These are phyloP conservation scores for Ceratoteleas bidentatus DNA, from an alignment of 1,140 invertebrate species.

Conservation along the genomic window DNA sequence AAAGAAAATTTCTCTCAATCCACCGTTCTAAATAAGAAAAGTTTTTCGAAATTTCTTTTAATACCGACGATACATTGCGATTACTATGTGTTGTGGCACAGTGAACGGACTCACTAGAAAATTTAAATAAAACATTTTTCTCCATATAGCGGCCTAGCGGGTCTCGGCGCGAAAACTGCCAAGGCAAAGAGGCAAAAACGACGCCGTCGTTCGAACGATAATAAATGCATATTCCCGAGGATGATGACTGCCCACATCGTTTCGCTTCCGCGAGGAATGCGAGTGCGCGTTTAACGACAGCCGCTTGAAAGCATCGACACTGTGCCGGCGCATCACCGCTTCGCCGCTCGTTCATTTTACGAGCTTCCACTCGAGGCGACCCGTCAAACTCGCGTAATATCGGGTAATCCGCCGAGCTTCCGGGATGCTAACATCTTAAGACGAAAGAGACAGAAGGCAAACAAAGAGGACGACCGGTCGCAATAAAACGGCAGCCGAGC, in stretches of 20 bases:
- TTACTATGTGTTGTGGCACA: no score
- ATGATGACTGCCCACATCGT: slow-evolving; percentile 59
- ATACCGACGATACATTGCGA: no score
- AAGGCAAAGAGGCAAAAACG: slow-evolving; percentile 27
- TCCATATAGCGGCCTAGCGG: slow-evolving; percentile 23
- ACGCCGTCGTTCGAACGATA: slow-evolving; percentile 36
- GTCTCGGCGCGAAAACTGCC: slow-evolving; percentile 33
- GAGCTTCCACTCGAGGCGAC: slow-evolving; percentile 63
- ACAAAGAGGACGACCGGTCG: slow-evolving; percentile 26
- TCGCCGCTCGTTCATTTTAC: slow-evolving; percentile 61
- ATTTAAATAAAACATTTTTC: no score
- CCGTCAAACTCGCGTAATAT: slow-evolving; percentile 67
- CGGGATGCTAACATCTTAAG: slow-evolving; percentile 49
- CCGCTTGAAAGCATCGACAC: slow-evolving; percentile 56
- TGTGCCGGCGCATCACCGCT: slow-evolving; percentile 38
- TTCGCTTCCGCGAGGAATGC: slow-evolving; percentile 53
- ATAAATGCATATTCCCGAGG: slow-evolving; percentile 59
- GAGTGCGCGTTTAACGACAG: slow-evolving; percentile 57
- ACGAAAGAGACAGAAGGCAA: slow-evolving; percentile 43
- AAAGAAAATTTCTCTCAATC: no score
- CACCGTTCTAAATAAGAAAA: no score
- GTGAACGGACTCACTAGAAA: no score
- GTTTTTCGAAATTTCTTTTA: no score
- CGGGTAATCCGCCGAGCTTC: slow-evolving; percentile 60
- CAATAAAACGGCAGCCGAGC: slow-evolving; percentile 38